Percentiles rank a stretch among this genome's conserved stretches.
Conservation (phyloP, 2,888 invertebrate genomes). For the Cephonodes hylas region DNA sequence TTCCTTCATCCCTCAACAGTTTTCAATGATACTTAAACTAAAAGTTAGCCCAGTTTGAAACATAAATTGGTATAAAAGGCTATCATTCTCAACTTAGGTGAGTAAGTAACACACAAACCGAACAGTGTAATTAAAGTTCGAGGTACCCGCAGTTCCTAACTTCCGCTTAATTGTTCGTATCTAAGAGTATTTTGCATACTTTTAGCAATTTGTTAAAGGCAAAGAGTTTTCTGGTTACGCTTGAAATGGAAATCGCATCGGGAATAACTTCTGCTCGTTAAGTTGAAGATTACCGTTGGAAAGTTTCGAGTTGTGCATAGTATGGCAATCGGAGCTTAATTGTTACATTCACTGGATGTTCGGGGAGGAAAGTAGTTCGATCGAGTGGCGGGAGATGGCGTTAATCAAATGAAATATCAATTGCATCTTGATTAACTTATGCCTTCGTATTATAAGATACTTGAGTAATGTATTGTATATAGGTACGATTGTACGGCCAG, state of each 20-base stretch:
- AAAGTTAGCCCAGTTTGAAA: constrained; percentile 30
- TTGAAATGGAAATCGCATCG: background rate
- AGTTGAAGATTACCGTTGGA: background rate
- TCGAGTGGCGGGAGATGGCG: background rate
- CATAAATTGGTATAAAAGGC: constrained; percentile 46
- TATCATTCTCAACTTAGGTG: constrained; percentile 27
- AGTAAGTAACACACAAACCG: constrained; percentile 11
- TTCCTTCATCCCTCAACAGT: constrained; percentile 1
- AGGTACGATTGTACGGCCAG: too few relatives aligned
- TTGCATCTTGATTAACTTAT: too few relatives aligned
- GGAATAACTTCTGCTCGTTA: constrained; percentile 3
- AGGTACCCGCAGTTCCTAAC: background rate
- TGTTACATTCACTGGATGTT: background rate
- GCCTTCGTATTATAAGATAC: too few relatives aligned
- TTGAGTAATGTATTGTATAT: too few relatives aligned
- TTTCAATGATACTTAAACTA: constrained; percentile 4
- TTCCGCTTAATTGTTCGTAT: constrained; percentile 6
- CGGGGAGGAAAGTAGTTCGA: background rate
- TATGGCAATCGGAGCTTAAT: background rate
- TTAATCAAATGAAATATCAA: background rate
- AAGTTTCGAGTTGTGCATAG: background rate
- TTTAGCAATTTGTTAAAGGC: constrained; percentile 10
- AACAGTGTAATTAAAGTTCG: constrained; percentile 12
- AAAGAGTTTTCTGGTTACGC: background rate
- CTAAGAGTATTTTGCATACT: constrained; percentile 5